Evolutionary conservation across 2,888 invertebrate species (phyloP), one percentile per base, ranked within the genome.

Genomic region (Ophonus ardosiacus): DNA sequence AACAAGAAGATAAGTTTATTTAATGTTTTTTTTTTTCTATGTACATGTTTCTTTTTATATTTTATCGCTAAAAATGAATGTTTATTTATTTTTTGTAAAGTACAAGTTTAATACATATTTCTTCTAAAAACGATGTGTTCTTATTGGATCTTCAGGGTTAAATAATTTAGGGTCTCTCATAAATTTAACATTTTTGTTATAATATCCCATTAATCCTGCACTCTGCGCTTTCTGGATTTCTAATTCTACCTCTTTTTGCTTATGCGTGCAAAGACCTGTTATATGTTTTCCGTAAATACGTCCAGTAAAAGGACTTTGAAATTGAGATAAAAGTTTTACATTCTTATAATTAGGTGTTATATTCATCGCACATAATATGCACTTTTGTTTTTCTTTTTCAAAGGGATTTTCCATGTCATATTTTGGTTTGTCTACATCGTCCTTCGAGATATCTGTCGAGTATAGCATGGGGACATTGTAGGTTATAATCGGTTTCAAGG

Each of bases 231-330:
- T 96, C 0, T 88, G 88, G 56, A 98, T 96, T 90, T 97, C 96
- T 5, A 88, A 90, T 89, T 96, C 95, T 0, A 98, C 94, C 87
- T 93, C 91, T 65, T 92, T 92, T 88, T 99, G 98, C 90, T 98
- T 97, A 7, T 92, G 90, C 89, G 94, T 93, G 90, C 99, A 99
- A 63, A 99, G 93, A 0, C 99, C 98, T 4, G 99, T 99, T 61
- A 99, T 97, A 88, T 99, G 97, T 82, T 96, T 94, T 0, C 97
- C 97, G 90, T 98, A 99, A 86, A 98, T 94, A 87, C 96, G 93
- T 0, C 99, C 99, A 0, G 99, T 99, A 90, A 96, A 98, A 0
- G 97, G 96, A 43, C 99, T 99, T 89, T 99, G 96, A 91, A 99
- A 99, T 90, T 99, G 99, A 0, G 98, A 97, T 5, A 99, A 91